Evolutionary conservation across 2,888 invertebrate genomes (phyloP), one percentile per base, ranked within the genome.

Genomic region (Podabrus alpinus): DNA sequence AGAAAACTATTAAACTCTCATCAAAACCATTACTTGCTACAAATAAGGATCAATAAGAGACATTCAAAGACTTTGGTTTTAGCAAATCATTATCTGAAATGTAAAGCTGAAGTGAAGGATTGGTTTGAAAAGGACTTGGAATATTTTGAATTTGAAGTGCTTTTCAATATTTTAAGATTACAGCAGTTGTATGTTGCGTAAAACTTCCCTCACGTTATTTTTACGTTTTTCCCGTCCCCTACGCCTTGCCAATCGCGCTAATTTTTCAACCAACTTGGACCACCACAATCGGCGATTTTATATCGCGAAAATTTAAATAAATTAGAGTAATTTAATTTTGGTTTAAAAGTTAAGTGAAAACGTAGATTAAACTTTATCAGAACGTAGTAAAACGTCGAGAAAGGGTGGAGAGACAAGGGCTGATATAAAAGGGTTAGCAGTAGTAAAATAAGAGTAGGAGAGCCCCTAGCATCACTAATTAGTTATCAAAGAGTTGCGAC

Each of bases 401-500:
- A 78, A 79, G 79, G 79, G 81, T 80, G 78, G 72, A 76, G 71
- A 76, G 79, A 77, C 78, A 81, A 83, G 84, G 84, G 84, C 81
- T 79, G 83, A 85, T 85, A 83, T 82, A 85, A 86, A 86, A 86
- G 85, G 86, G 86, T 85, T 86, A 86, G 87, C 85, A 87, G 86
- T 85, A 86, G 86, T 85, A 82, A 86, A 87, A 86, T 86, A 85
- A 86, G 86, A 86, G 86, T 86, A 75, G 85, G 79, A 81, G 81
- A 81, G 82, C 85, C 86, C 86, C 86, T 87, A 88, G 87, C 87
- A 88, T 88, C 89, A 87, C 89, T 89, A 90, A 90, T 90, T 90
- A 90, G 89, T 89, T 89, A 90, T 90, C 90, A 90, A 90, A 90
- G 90, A 89, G 86, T 87, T 86, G 82, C 83, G 84, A 86, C 82